phyloP scores from a whole-genome alignment of 2,888 invertebrate species.

The Volucella inanis region DNA sequence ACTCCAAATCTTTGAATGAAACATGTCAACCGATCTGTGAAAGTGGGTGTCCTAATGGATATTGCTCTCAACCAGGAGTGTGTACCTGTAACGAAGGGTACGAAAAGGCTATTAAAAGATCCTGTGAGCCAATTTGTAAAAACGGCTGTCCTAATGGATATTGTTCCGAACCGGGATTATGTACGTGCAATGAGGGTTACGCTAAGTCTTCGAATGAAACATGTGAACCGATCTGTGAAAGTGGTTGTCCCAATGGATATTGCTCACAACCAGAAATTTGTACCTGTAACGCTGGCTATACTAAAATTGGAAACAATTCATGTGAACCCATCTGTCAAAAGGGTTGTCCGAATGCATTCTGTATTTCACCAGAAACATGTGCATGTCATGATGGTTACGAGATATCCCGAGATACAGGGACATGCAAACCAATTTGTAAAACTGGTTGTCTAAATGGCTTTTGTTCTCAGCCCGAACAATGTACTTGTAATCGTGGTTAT shows the following conservation, averaged over 20 bases:
- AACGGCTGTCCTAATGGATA: slow-evolving; percentile 1
- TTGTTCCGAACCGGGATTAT: slow-evolving; percentile 83
- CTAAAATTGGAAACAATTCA: background rate
- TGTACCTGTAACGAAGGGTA: too few relatives aligned
- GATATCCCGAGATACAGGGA: background rate
- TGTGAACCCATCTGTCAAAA: slow-evolving; percentile 75
- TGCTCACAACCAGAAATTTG: slow-evolving; percentile 83
- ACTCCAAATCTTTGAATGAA: too few relatives aligned
- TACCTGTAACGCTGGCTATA: slow-evolving; percentile 81
- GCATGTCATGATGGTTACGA: slow-evolving; percentile 75
- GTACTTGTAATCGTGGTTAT: slow-evolving; percentile 76
- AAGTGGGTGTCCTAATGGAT: too few relatives aligned
- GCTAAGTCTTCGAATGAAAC: background rate
- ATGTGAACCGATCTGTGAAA: slow-evolving; percentile 56
- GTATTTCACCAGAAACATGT: too few relatives aligned
- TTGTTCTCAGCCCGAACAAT: slow-evolving; percentile 78
- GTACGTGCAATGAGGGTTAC: slow-evolving; percentile 83
- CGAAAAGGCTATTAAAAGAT: too few relatives aligned
- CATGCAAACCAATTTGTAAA: slow-evolving; percentile 52
- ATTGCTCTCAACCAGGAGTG: too few relatives aligned
- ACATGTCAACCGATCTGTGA: too few relatives aligned
- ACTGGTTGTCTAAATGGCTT: slow-evolving; percentile 78
- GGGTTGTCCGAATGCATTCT: slow-evolving; percentile 77
- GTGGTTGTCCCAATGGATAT: slow-evolving; percentile 8
- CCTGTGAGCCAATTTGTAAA: slow-evolving; percentile 64